Evolutionary conservation across 2,888 invertebrate species (phyloP).

Genomic region (Parnassius mnemosyne): DNA sequence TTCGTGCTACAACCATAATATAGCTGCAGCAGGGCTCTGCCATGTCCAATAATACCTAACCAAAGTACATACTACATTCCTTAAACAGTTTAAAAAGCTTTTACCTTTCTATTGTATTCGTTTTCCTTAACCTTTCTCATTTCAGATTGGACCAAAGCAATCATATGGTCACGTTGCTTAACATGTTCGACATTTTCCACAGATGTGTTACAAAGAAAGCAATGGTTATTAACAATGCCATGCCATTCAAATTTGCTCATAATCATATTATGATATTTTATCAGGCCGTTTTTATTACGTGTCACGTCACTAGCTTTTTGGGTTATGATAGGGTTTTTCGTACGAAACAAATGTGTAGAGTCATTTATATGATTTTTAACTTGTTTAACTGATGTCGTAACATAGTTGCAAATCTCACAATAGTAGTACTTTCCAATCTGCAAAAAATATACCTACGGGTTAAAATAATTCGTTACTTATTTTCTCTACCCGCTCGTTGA

Average conservation of each 20-base stretch:
- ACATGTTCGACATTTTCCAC: slow-evolving; percentile 40
- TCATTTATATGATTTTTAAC: slow-evolving; percentile 40
- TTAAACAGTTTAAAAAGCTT: slow-evolving; percentile 31
- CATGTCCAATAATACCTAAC: too few relatives aligned
- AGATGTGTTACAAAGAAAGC: slow-evolving; percentile 43
- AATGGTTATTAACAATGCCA: slow-evolving; percentile 42
- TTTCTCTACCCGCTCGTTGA: too few relatives aligned
- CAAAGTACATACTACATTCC: too few relatives aligned
- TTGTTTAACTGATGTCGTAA: slow-evolving; percentile 31
- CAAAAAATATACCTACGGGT: slow-evolving; percentile 28
- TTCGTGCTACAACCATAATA: too few relatives aligned
- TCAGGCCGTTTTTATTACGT: slow-evolving; percentile 32
- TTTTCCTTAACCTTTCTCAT: neutral
- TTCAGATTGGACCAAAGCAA: slow-evolving; percentile 27
- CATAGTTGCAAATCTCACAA: slow-evolving; percentile 52
- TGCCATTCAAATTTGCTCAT: slow-evolving; percentile 50
- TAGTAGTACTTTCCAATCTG: slow-evolving; percentile 49
- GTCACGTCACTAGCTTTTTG: slow-evolving; percentile 28
- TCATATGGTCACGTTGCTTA: slow-evolving; percentile 39
- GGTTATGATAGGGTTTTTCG: slow-evolving; percentile 32
- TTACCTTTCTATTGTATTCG: slow-evolving; percentile 42
- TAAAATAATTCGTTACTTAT: too few relatives aligned
- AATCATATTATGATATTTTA: slow-evolving; percentile 39
- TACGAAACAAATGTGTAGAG: slow-evolving; percentile 42
- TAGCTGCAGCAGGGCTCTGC: too few relatives aligned